A percentile compares a stretch with the other conserved stretches of the same genome.
These are phyloP conservation scores for Araneus ventricosus DNA, from an alignment of 1,140 invertebrate species.

Conservation along the genomic window DNA sequence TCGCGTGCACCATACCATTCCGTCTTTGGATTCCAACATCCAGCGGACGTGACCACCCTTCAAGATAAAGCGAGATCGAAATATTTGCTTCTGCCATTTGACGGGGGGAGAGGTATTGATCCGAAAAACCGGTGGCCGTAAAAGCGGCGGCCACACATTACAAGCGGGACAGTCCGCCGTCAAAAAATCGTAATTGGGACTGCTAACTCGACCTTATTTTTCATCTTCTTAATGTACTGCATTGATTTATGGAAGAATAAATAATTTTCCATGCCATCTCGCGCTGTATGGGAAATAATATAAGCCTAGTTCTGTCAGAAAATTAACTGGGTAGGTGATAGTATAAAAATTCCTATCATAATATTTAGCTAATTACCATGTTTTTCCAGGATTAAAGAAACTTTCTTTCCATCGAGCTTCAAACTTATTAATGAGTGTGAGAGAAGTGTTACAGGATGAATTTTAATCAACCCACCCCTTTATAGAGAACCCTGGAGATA, in stretches of 20 bases:
- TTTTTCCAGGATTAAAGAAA: too few relatives aligned
- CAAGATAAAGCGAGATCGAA: conserved; percentile 71
- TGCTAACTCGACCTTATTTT: not conserved
- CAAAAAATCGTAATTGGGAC: conserved; percentile 1
- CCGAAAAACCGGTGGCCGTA: conserved; percentile 30
- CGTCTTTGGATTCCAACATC: conserved; percentile 66
- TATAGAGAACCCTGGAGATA: too few relatives aligned
- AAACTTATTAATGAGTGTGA: too few relatives aligned
- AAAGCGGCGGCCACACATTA: not conserved
- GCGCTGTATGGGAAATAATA: not conserved
- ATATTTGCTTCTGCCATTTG: conserved; percentile 70
- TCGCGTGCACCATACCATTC: conserved; percentile 60
- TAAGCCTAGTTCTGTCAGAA: too few relatives aligned
- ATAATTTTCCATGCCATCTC: not conserved
- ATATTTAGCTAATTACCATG: too few relatives aligned
- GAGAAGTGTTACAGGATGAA: too few relatives aligned
- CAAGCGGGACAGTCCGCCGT: not conserved
- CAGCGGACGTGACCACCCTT: conserved; percentile 53
- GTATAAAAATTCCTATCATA: too few relatives aligned
- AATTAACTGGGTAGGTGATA: too few relatives aligned
- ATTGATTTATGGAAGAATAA: conserved; percentile 46
- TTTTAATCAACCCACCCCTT: too few relatives aligned
- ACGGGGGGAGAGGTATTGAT: conserved; percentile 65
- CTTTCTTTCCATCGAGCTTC: too few relatives aligned
- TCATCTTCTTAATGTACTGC: conserved; percentile 26